These are phyloP conservation scores for Empis livida DNA, from an alignment of 2,888 invertebrate genomes.

Conservation along the genomic window DNA sequence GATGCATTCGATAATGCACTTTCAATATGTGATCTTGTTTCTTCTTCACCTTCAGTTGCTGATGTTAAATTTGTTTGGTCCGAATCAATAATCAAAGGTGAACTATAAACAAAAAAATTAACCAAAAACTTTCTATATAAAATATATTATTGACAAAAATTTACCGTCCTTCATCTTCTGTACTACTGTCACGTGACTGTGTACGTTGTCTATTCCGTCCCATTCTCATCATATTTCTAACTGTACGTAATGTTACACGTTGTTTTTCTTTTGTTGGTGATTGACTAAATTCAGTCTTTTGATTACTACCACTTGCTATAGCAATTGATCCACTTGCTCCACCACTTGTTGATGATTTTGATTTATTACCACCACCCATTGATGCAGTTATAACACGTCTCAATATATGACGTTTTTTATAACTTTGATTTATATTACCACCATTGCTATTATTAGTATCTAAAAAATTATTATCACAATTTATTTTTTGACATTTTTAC, in stretches of 20 bases:
- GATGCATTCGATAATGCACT: slow-evolving; percentile 24
- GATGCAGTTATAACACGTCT: slow-evolving; percentile 22
- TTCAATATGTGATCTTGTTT: slow-evolving; percentile 14
- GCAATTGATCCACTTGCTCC: neutral
- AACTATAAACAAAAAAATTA: slow-evolving; percentile 9
- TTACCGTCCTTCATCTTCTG: slow-evolving; percentile 29
- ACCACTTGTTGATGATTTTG: neutral
- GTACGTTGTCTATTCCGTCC: slow-evolving; percentile 22
- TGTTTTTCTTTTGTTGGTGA: slow-evolving; percentile 15
- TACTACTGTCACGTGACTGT: slow-evolving; percentile 27
- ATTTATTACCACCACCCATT: slow-evolving; percentile 6
- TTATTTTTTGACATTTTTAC: too few relatives aligned
- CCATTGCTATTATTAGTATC: slow-evolving; percentile 12
- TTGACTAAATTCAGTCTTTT: slow-evolving; percentile 20
- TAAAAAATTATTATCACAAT: neutral
- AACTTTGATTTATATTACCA: slow-evolving; percentile 11
- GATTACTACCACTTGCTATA: slow-evolving; percentile 2
- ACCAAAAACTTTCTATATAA: neutral
- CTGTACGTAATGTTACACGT: slow-evolving; percentile 21
- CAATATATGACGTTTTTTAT: slow-evolving; percentile 20
- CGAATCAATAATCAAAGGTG: slow-evolving; percentile 20
- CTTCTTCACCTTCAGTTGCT: slow-evolving; percentile 18
- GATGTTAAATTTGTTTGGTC: slow-evolving; percentile 16
- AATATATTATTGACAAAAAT: slow-evolving; percentile 5
- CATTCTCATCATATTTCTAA: slow-evolving; percentile 25